Conservation (phyloP, 2,113 vertebrate species). For the Paradisaea rubra region DNA sequence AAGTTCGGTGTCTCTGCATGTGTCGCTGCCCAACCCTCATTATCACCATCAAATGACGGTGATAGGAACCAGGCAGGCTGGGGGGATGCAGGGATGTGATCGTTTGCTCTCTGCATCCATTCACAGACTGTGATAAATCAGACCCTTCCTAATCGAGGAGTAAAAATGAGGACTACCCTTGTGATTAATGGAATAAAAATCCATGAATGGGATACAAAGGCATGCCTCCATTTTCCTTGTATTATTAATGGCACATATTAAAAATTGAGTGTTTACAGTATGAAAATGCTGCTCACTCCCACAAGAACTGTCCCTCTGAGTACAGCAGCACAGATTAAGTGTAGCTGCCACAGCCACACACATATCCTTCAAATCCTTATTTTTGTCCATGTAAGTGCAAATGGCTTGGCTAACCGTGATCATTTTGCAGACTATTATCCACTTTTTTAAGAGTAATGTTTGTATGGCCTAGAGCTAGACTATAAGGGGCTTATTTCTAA, state of each 20-base stretch:
- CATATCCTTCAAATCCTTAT: neutral
- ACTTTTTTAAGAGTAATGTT: neutral
- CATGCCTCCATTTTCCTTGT: neutral
- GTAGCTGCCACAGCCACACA: neutral
- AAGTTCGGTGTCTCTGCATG: neutral
- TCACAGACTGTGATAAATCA: neutral
- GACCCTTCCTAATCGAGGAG: neutral
- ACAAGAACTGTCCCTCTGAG: neutral
- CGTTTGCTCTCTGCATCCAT: fast-evolving
- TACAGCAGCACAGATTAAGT: neutral
- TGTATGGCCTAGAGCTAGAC: neutral
- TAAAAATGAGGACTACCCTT: neutral
- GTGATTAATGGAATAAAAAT: neutral
- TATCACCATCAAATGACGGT: neutral
- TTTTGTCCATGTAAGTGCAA: neutral
- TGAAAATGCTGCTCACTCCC: neutral
- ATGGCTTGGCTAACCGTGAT: neutral
- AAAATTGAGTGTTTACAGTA: neutral
- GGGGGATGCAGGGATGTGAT: neutral
- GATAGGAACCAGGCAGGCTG: neutral
- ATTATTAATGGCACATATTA: neutral
- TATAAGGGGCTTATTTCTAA: neutral
- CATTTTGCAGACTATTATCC: neutral
- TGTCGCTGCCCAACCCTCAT: neutral
- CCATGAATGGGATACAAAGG: neutral